These are phyloP conservation scores for Oreonectes daqikongensis DNA, from an alignment of 2,797 vertebrate genomes.

Conservation along the genomic window DNA sequence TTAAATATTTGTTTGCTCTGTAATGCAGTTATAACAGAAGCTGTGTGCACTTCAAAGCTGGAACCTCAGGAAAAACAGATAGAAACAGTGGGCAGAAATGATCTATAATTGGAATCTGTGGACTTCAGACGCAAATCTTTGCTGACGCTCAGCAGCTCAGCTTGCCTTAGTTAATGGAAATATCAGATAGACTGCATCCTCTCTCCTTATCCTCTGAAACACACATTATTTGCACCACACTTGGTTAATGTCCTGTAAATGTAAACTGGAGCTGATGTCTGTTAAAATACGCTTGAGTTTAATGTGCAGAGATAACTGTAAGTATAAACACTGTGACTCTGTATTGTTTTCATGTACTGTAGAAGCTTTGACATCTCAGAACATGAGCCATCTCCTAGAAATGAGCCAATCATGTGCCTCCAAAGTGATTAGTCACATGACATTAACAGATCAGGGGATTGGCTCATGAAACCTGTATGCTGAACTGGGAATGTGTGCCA, in stretches of 20 bases:
- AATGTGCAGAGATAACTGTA: too few species aligned
- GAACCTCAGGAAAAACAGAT: conserved; percentile 73
- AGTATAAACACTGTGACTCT: too few species aligned
- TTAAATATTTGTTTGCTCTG: conserved; percentile 35
- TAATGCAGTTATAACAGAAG: conserved; percentile 57
- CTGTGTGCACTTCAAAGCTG: conserved; percentile 67
- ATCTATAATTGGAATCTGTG: conserved; percentile 87
- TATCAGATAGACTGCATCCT: conserved; percentile 59
- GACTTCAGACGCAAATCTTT: conserved; percentile 72
- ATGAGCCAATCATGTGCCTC: neutral
- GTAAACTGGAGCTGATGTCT: neutral
- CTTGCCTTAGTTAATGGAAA: conserved; percentile 67
- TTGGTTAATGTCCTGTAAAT: neutral
- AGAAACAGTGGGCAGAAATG: conserved; percentile 71
- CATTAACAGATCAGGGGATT: neutral
- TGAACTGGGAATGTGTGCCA: neutral
- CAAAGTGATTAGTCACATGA: conserved; percentile 2
- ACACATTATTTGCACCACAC: conserved; percentile 44
- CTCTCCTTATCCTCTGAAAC: conserved; percentile 56
- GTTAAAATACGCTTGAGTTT: too few species aligned
- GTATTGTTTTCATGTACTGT: too few species aligned
- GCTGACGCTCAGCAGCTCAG: conserved; percentile 49
- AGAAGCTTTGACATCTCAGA: too few species aligned
- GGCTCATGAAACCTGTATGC: too few species aligned
- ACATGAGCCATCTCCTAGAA: too few species aligned